Percentiles rank a stretch among this genome's conserved stretches.
phyloP scores from a whole-genome alignment of 2,888 invertebrate genomes.

The Nymphalis urticae region DNA sequence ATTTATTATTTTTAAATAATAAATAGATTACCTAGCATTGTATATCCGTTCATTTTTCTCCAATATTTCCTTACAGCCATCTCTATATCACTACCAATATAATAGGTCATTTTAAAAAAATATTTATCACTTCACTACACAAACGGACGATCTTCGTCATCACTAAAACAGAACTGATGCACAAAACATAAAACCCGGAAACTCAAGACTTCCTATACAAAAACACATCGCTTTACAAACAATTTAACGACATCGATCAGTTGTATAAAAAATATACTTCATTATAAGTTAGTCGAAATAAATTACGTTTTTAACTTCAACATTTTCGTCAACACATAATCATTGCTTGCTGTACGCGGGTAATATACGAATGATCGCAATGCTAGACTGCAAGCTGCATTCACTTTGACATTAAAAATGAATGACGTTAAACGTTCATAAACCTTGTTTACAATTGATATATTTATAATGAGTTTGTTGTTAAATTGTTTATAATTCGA shows the following conservation, averaged over 20 bases:
- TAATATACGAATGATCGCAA: not conserved
- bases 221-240: conserved; percentile 9
- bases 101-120: conserved; percentile 25
- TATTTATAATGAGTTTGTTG: not conserved
- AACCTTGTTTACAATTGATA: conserved; percentile 2
- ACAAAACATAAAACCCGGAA: conserved; percentile 17
- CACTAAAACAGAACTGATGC: conserved; percentile 6
- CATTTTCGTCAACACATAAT: not conserved
- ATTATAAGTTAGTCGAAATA: not conserved
- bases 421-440: not conserved
- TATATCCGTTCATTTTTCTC: conserved; percentile 63
- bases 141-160: conserved; percentile 10
- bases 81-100: conserved; percentile 44
- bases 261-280: no score
- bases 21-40: conserved; percentile 56
- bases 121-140: not conserved
- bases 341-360: not conserved
- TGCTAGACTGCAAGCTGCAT: not conserved
- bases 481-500: conserved; percentile 1
- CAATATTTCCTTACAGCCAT: conserved; percentile 55
- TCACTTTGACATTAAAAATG: not conserved
- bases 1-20: no score
- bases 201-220: conserved; percentile 9
- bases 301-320: not conserved
- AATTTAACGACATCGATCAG: not conserved